These are phyloP conservation scores for Heteropelma amictum DNA, from an alignment of 2,888 invertebrate species.

Conservation along the genomic window DNA sequence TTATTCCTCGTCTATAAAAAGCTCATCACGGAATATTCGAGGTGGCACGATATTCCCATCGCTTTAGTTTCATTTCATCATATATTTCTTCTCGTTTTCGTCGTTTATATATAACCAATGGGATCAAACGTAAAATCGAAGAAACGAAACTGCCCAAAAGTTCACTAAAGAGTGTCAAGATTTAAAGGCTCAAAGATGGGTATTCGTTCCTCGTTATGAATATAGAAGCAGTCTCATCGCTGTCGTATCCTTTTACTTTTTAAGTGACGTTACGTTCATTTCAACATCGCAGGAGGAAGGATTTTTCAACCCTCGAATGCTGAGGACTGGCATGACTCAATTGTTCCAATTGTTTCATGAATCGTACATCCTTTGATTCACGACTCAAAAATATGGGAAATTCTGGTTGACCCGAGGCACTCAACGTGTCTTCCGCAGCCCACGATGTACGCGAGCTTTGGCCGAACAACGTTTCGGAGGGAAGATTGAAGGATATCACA, in stretches of 20 bases:
- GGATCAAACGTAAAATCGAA: too few species aligned
- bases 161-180: conserved; percentile 38
- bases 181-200: conserved; percentile 34
- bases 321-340: not conserved
- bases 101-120: too few species aligned
- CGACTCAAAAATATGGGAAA: not conserved
- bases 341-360: not conserved
- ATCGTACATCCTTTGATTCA: not conserved
- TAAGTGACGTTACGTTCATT: conserved; percentile 66
- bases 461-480: conserved; percentile 3
- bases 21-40: too few species aligned
- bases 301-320: conserved; percentile 15
- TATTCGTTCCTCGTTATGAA: conserved; percentile 48
- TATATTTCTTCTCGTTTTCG: too few species aligned
- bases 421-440: not conserved
- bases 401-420: not conserved
- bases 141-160: too few species aligned
- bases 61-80: too few species aligned
- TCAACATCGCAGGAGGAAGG: conserved; percentile 66
- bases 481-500: conserved; percentile 1
- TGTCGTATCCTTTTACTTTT: conserved; percentile 24
- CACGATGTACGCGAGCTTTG: not conserved
- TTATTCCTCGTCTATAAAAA: too few species aligned
- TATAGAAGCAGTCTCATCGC: too few species aligned
- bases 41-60: too few species aligned